Percentiles rank a stretch among this genome's conserved stretches.
Conservation (phyloP, 2,888 invertebrate species). For the Myathropa florea region DNA sequence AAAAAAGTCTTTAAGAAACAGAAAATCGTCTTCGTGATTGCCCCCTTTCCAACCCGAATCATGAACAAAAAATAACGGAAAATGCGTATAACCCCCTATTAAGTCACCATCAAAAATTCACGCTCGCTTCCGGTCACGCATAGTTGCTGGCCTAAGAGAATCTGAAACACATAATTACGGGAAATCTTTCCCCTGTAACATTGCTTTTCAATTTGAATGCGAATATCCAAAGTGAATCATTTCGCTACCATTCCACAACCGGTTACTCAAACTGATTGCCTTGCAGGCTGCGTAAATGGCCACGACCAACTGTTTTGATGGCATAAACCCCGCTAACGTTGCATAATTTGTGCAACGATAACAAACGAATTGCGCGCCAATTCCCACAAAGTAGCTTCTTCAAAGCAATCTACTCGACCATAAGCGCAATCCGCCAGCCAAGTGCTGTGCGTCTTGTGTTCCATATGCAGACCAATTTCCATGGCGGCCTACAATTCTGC, state of each 20-base stretch:
- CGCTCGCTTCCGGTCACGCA: neutral
- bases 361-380: constrained; percentile 42
- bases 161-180: too few species aligned
- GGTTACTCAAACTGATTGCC: constrained; percentile 33
- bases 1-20: too few species aligned
- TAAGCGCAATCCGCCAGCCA: neutral
- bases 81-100: neutral
- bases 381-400: constrained; percentile 8
- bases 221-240: neutral
- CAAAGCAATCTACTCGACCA: constrained; percentile 2
- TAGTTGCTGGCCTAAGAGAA: neutral
- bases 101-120: neutral
- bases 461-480: constrained; percentile 18
- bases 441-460: neutral
- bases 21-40: too few species aligned
- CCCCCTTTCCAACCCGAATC: too few species aligned
- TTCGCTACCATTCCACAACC: neutral
- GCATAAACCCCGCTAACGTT: constrained; percentile 28
- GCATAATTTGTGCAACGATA: constrained; percentile 35
- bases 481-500: constrained; percentile 3
- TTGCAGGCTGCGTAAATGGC: constrained; percentile 14
- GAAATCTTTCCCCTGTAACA: neutral
- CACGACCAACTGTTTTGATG: constrained; percentile 22
- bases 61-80: neutral
- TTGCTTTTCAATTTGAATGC: neutral